Base-by-base conservation (phyloP, 2,888 invertebrate genomes). In the Scelioninae gen. 2 region DNA sequence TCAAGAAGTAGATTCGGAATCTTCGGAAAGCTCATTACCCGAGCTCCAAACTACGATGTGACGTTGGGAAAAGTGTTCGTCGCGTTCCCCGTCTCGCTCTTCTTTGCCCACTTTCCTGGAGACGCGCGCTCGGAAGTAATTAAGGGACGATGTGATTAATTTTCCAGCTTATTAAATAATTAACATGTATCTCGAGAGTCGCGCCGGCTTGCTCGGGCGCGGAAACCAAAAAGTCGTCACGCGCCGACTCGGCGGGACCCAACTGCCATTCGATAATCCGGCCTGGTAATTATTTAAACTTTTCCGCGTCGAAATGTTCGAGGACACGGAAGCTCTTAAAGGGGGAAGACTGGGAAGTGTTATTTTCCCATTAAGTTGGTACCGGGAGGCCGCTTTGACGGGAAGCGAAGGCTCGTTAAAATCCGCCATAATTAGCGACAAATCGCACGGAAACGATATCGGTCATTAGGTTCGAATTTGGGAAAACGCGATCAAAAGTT, bases 241-340 rank as follows among this genome's bases (percentile, higher is more conserved):
- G 19, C 15, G 9, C 16, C 37, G 19, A 19, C 6, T 25, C 19
- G 18, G 41, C 45, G 7, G 31, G 31, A 9, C 31, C 50, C 52
- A 52, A 43, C 55, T 45, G 71, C 52, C 79, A 79, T 74, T 80
- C 78, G 82, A 79, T 82, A 80, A 81, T 81, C 81, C 78, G 61
- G 55, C 31, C 37, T 72, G 77, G 77, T 79, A 81, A 82, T 82
- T 82, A 82, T 82, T 82, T 79, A 73, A 82, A 82, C 78, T 82
- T 81, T 80, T 80, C 79, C 71, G 70, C 77, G 60, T 35, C 68
- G 60, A 67, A 70, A 76, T 55, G 76, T 71, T 72, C 67, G 22
- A 46, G 68, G 31, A 65, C 48, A 28, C 67, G 67, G 16, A 22
- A 13, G 48, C 65, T 55, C 57, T 69, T 35, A 37, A 39, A 37